phyloP scores from a whole-genome alignment of 2,113 vertebrate genomes.

The Piaya cayana region DNA sequence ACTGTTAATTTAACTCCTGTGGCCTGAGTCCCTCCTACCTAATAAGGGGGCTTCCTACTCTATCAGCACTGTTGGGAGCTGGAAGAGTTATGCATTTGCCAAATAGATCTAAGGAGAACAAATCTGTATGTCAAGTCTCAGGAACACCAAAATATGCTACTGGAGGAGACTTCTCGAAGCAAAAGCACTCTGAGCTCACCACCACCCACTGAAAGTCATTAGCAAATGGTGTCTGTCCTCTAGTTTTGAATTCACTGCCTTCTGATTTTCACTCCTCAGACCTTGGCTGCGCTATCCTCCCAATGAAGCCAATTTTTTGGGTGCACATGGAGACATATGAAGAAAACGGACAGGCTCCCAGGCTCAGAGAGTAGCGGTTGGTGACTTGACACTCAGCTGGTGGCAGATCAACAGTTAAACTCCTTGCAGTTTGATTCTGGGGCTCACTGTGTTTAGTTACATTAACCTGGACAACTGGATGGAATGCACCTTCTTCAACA shows the following conservation, averaged over 20 bases:
- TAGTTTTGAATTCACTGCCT: background rate
- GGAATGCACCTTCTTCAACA: background rate
- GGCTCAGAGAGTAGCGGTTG: background rate
- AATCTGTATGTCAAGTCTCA: background rate
- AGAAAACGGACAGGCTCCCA: background rate
- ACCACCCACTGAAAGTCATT: background rate
- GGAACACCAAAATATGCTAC: background rate
- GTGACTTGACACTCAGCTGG: background rate
- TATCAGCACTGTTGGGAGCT: background rate
- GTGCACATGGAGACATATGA: fast-evolving
- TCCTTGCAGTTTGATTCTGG: background rate
- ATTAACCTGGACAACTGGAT: fast-evolving
- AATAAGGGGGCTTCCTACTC: background rate
- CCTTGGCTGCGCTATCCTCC: background rate
- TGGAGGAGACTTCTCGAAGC: background rate
- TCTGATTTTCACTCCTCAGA: background rate
- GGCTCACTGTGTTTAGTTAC: background rate
- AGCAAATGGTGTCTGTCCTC: background rate
- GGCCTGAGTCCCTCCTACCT: background rate
- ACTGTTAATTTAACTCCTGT: background rate
- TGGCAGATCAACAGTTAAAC: background rate
- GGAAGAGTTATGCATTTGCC: background rate
- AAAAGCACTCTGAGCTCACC: background rate
- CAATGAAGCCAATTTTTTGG: background rate
- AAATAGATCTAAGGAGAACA: background rate